Percentiles rank a stretch among this genome's conserved stretches.
These are phyloP conservation scores for Urocolius indicus DNA, from an alignment of 2,113 vertebrate species.

Conservation along the genomic window DNA sequence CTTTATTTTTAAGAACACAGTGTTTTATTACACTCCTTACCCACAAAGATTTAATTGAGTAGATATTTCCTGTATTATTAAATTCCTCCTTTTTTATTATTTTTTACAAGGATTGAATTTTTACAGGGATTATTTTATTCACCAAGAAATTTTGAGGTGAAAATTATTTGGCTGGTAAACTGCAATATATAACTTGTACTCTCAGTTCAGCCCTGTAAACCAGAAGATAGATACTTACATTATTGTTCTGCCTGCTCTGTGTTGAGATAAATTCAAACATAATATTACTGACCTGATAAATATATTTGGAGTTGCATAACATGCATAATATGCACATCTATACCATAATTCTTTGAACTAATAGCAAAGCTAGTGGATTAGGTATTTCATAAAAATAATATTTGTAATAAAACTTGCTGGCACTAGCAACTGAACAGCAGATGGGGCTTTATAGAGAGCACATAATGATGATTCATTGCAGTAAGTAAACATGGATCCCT, in stretches of 20 bases:
- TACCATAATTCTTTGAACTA: conserved; percentile 40
- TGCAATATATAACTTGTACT: not conserved
- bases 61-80: conserved; percentile 23
- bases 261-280: conserved; percentile 45
- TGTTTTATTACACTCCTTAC: not conserved
- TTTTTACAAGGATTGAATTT: not conserved
- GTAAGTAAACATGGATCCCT: conserved; percentile 4
- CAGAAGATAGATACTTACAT: conserved; percentile 11
- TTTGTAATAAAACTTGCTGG: conserved; percentile 48
- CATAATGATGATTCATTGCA: conserved; percentile 26
- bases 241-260: conserved; percentile 39
- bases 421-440: conserved; percentile 26
- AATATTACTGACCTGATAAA: conserved; percentile 38
- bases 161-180: conserved; percentile 35
- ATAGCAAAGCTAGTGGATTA: not conserved
- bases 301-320: conserved; percentile 37
- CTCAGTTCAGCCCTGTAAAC: not conserved
- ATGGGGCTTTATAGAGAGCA: conserved; percentile 16
- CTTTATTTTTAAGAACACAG: not conserved
- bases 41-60: not conserved
- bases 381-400: conserved; percentile 49
- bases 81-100: not conserved
- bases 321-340: conserved; percentile 54
- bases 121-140: conserved; percentile 49
- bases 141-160: conserved; percentile 50